phyloP scores from a whole-genome alignment of 2,888 invertebrate species.

The Calameuta filiformis region DNA sequence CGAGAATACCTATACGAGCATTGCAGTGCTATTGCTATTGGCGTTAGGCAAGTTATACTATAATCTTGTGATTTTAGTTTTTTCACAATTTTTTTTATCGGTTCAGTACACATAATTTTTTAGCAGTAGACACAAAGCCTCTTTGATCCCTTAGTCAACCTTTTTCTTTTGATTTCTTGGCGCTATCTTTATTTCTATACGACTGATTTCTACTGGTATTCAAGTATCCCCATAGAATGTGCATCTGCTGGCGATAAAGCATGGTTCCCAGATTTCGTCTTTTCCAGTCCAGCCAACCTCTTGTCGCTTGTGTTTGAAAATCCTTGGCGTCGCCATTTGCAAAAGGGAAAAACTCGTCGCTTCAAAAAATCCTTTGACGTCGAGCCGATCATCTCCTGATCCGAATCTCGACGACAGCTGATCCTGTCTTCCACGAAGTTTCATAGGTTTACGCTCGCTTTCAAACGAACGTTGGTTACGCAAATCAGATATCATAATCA shows the following conservation, averaged over 20 bases:
- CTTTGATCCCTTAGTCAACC: slow-evolving; percentile 4
- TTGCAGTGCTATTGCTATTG: neutral
- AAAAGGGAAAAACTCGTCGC: slow-evolving; percentile 27
- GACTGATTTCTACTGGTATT: slow-evolving; percentile 2
- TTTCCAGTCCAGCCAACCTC: slow-evolving; percentile 24
- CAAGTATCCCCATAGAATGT: slow-evolving; percentile 26
- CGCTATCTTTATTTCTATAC: neutral
- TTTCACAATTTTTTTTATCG: neutral
- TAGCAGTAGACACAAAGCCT: slow-evolving; percentile 6
- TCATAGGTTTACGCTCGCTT: neutral
- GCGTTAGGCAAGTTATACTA: neutral
- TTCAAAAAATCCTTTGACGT: slow-evolving; percentile 29
- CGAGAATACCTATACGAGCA: neutral
- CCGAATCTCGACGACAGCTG: neutral
- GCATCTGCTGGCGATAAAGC: slow-evolving; percentile 36
- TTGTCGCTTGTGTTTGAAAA: neutral
- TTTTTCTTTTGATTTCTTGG: neutral
- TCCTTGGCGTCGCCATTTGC: slow-evolving; percentile 26
- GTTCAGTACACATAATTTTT: neutral
- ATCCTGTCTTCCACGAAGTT: neutral
- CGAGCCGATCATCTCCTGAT: slow-evolving; percentile 10
- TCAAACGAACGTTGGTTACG: neutral
- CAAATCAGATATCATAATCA: neutral
- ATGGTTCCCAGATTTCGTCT: slow-evolving; percentile 26
- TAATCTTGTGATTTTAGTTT: neutral